These are phyloP conservation scores for Falco naumanni DNA, from an alignment of 2,797 vertebrate genomes.

Conservation along the genomic window DNA sequence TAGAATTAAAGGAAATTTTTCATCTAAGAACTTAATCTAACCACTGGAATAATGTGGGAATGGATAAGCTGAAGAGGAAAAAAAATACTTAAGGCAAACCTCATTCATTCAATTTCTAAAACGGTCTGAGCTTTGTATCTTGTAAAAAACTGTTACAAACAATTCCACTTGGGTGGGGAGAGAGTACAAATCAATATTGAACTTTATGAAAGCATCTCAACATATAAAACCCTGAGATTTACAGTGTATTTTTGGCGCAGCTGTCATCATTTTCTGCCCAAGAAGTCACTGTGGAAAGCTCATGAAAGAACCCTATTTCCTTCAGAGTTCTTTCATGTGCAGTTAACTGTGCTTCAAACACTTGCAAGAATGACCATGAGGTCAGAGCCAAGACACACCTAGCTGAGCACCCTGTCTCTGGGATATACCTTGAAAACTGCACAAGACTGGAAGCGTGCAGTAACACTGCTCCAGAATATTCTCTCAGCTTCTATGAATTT, in stretches of 20 bases:
- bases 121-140: background rate
- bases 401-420: background rate
- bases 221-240: background rate
- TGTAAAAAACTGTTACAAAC: background rate
- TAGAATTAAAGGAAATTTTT: background rate
- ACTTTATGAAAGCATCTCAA: background rate
- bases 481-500: background rate
- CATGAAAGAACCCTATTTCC: background rate
- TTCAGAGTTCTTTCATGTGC: background rate
- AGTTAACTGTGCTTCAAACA: background rate
- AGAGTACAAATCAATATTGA: background rate
- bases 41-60: background rate
- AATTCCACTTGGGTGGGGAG: background rate
- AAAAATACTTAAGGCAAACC: background rate
- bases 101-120: background rate
- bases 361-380: background rate
- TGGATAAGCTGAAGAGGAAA: background rate
- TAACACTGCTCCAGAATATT: background rate
- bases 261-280: background rate
- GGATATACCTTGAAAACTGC: background rate
- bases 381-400: background rate
- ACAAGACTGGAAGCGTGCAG: background rate
- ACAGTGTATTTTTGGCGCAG: background rate
- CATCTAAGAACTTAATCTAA: background rate
- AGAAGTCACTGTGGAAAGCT: background rate